Conservation (phyloP, 2,113 vertebrate species). For the Dromiciops gliroides region DNA sequence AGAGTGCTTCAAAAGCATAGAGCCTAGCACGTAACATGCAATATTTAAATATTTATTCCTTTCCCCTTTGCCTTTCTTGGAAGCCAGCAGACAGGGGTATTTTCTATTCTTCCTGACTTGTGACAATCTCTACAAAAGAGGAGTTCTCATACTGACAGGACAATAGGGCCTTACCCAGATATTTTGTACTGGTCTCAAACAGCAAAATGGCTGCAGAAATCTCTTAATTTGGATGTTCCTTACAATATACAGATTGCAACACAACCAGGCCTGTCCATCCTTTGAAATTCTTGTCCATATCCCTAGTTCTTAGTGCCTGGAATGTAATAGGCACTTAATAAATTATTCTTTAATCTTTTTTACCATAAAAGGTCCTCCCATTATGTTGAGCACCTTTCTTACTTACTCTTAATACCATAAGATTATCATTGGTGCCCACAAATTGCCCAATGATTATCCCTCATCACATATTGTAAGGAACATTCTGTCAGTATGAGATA, state of each 20-base stretch:
- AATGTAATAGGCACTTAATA: not conserved
- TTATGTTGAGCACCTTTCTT: not conserved
- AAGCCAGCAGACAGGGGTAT: too few species aligned
- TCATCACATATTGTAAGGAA: too few species aligned
- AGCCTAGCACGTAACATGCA: too few species aligned
- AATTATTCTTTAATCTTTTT: not conserved
- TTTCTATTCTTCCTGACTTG: not conserved
- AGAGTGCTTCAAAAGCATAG: not conserved
- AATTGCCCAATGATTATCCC: not conserved
- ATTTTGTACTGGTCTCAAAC: too few species aligned
- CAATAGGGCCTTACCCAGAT: too few species aligned
- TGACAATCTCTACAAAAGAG: not conserved
- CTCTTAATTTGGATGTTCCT: not conserved
- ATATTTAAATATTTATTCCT: not conserved
- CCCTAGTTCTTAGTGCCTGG: not conserved
- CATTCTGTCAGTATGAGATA: too few species aligned
- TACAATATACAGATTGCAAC: not conserved
- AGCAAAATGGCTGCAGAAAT: too few species aligned
- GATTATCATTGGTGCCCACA: not conserved
- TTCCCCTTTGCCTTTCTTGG: not conserved
- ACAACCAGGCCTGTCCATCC: not conserved
- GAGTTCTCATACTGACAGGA: too few species aligned
- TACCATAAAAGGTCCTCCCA: not conserved
- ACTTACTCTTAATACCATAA: not conserved
- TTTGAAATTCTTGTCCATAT: not conserved